Evolutionary conservation across 2,113 vertebrate species (phyloP).

Genomic region (Oryzias javanicus): DNA sequence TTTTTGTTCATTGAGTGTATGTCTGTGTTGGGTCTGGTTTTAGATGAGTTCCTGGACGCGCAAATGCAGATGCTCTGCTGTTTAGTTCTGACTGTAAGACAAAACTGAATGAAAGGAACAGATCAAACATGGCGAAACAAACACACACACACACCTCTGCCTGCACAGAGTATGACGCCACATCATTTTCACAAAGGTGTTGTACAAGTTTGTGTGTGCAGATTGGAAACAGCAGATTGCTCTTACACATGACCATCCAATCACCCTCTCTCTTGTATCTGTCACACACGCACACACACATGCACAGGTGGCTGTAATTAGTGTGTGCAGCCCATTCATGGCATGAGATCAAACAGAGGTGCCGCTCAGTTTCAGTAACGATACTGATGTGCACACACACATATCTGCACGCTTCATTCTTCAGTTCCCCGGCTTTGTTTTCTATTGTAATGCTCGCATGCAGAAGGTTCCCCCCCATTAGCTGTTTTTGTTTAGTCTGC

Average conservation of each 20-base stretch:
- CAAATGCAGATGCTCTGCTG: conserved; percentile 20
- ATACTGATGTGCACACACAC: conserved; percentile 49
- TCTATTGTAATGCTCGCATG: conserved; percentile 24
- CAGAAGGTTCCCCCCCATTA: conserved; percentile 35
- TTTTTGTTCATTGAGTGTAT: too few relatives aligned
- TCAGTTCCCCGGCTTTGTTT: conserved; percentile 38
- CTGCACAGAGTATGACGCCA: conserved; percentile 27
- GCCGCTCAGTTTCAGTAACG: conserved; percentile 58
- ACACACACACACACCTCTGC: conserved; percentile 32
- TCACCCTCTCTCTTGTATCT: conserved; percentile 22
- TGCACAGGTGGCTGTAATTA: conserved; percentile 77
- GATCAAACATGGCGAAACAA: conserved; percentile 35
- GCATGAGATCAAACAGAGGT: conserved; percentile 66
- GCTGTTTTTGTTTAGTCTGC: conserved; percentile 68
- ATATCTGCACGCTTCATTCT: conserved; percentile 41
- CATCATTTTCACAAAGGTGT: conserved; percentile 11
- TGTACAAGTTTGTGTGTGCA: conserved; percentile 10
- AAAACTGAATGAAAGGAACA: conserved; percentile 8
- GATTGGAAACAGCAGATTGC: conserved; percentile 51
- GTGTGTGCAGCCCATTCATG: conserved; percentile 58
- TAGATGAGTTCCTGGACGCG: conserved; percentile 5
- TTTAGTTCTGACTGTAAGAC: conserved; percentile 5
- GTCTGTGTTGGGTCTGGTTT: too few relatives aligned
- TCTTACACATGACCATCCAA: conserved; percentile 39
- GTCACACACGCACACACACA: conserved; percentile 20